Percentiles rank a stretch among this genome's conserved stretches.
These are phyloP conservation scores for Lagodon rhomboides DNA, from an alignment of 2,797 vertebrate genomes.

Conservation along the genomic window DNA sequence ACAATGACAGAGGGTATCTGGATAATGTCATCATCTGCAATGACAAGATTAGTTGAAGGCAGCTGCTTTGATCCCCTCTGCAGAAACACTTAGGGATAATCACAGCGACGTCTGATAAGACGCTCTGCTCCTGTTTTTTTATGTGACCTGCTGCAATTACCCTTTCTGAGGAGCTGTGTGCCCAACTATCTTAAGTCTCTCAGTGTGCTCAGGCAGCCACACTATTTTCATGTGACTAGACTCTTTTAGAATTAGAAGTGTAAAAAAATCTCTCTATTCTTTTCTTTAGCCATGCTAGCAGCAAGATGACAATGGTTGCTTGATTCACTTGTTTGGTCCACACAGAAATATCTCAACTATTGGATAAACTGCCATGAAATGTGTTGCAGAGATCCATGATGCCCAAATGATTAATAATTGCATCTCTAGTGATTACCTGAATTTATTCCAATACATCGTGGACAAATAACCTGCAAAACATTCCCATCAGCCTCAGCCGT, in stretches of 20 bases:
- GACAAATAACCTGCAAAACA: neutral
- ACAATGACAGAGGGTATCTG: constrained; percentile 49
- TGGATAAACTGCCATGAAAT: too few species aligned
- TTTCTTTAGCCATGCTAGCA: neutral
- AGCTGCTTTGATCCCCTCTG: constrained; percentile 50
- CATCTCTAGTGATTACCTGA: neutral
- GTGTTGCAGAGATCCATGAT: neutral
- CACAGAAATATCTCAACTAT: constrained; percentile 10
- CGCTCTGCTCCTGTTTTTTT: constrained; percentile 39
- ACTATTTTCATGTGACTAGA: neutral
- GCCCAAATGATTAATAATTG: neutral
- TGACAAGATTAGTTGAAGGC: constrained; percentile 54
- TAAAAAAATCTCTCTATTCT: neutral
- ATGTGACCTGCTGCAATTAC: constrained; percentile 43
- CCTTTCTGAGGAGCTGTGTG: constrained; percentile 22
- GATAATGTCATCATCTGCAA: constrained; percentile 53
- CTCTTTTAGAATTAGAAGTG: neutral
- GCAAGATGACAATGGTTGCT: neutral
- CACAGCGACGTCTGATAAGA: constrained; percentile 68
- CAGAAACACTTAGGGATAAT: constrained; percentile 64
- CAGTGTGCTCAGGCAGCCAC: neutral
- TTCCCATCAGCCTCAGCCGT: neutral
- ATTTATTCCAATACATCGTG: neutral
- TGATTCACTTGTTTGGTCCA: neutral
- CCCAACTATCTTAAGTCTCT: neutral